These are phyloP conservation scores for Danio albolineatus DNA, from an alignment of 2,797 vertebrate species.

Conservation along the genomic window DNA sequence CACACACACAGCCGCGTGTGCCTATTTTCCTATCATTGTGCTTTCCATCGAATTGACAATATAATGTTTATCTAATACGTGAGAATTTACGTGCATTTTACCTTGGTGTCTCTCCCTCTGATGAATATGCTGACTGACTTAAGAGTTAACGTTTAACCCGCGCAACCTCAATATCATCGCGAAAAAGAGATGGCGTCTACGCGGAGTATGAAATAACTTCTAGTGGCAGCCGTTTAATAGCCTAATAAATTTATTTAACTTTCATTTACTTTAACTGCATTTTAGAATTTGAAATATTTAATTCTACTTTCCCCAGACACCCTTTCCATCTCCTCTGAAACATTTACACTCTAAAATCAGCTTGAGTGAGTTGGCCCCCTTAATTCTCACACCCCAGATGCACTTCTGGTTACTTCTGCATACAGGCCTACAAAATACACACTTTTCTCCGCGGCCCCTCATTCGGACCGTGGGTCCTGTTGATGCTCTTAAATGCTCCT, in stretches of 20 bases:
- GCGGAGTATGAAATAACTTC: background rate
- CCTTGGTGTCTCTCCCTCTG: background rate
- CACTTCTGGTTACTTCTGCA: background rate
- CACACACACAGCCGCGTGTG: too few relatives aligned
- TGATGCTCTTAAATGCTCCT: slow-evolving; percentile 1
- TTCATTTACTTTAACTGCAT: background rate
- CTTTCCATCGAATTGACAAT: background rate
- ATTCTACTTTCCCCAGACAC: background rate
- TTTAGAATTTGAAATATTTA: background rate
- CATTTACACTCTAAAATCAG: background rate
- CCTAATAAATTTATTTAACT: background rate
- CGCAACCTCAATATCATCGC: background rate
- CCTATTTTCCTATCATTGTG: slow-evolving; percentile 3
- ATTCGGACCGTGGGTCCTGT: background rate
- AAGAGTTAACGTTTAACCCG: background rate
- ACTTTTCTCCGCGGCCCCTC: background rate
- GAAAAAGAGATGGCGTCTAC: background rate
- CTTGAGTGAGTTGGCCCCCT: background rate
- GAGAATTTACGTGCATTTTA: background rate
- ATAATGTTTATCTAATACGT: background rate
- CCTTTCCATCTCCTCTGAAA: background rate
- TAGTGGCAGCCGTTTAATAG: background rate
- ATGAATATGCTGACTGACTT: background rate
- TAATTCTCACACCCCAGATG: background rate
- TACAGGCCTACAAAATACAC: background rate